Percentiles rank a stretch among this genome's conserved stretches.
These are phyloP conservation scores for Hyposmocoma kahamanoa DNA, from an alignment of 1,140 invertebrate genomes.

Conservation along the genomic window DNA sequence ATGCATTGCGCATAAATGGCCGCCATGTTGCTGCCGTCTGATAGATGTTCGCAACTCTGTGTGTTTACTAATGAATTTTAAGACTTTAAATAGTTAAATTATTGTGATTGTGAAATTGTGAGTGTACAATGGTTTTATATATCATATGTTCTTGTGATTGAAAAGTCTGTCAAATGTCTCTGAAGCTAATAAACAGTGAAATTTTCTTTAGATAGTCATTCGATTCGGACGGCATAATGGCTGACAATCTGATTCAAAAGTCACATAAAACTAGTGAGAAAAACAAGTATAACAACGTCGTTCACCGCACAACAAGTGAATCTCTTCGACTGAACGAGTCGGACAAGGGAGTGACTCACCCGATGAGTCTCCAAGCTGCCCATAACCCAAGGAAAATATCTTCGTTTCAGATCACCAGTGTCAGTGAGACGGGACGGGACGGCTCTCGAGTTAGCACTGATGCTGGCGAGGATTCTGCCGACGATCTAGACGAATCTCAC, in stretches of 20 bases:
- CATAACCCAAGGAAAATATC: constrained; percentile 84
- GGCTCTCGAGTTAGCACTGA: constrained; percentile 87
- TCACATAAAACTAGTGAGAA: constrained; percentile 75
- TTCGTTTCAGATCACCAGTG: constrained; percentile 93
- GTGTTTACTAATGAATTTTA: constrained; percentile 74
- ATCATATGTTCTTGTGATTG: constrained; percentile 60
- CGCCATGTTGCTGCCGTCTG: constrained; percentile 74
- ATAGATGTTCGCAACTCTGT: constrained; percentile 73
- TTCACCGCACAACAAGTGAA: constrained; percentile 85
- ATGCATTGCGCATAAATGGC: constrained; percentile 74
- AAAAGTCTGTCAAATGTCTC: constrained; percentile 71
- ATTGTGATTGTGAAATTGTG: constrained; percentile 72
- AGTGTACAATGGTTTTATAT: constrained; percentile 71
- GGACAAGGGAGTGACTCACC: constrained; percentile 73
- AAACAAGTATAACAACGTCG: constrained; percentile 77
- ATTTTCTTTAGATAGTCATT: constrained; percentile 74
- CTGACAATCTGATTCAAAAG: constrained; percentile 75
- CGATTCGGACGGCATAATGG: constrained; percentile 74
- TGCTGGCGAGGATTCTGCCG: constrained; percentile 92
- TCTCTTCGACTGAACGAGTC: constrained; percentile 81
- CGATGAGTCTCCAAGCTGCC: constrained; percentile 69
- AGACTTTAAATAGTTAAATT: constrained; percentile 69
- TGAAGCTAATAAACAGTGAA: constrained; percentile 72
- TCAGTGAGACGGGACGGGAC: constrained; percentile 75
- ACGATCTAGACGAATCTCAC: constrained; percentile 95